A percentile compares a stretch with the other conserved stretches of the same genome.
phyloP scores from a whole-genome alignment of 1,140 invertebrate species.

The Drosophila funebris region DNA sequence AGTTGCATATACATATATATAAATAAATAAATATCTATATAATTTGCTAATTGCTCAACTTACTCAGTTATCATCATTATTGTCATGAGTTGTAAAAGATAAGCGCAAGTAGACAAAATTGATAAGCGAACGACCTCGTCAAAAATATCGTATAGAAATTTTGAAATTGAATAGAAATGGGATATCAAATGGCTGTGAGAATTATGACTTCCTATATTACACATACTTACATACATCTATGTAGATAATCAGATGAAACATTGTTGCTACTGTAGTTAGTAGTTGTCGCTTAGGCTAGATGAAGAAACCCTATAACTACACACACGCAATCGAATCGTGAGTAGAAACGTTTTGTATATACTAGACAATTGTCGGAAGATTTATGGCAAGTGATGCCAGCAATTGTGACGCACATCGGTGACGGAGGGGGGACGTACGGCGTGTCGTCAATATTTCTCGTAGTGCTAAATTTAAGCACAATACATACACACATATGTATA shows the following conservation, averaged over 20 bases:
- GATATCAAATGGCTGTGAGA: conserved; percentile 21
- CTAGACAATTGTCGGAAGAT: conserved; percentile 33
- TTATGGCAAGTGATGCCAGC: conserved; percentile 31
- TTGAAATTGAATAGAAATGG: not conserved
- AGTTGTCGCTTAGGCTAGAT: conserved; percentile 9
- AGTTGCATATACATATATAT: not conserved
- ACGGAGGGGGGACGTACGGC: not conserved
- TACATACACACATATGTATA: conserved; percentile 4
- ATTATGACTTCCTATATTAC: conserved; percentile 7
- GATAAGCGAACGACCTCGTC: conserved; percentile 39
- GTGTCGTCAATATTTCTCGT: conserved; percentile 5
- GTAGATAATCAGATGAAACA: conserved; percentile 13
- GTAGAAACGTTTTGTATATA: conserved; percentile 15
- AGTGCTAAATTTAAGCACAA: conserved; percentile 35
- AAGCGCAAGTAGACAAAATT: conserved; percentile 12
- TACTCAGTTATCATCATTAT: conserved; percentile 2
- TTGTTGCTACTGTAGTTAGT: not conserved
- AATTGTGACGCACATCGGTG: conserved; percentile 32
- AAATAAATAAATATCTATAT: too few relatives aligned
- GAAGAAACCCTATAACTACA: conserved; percentile 42
- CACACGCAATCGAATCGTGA: conserved; percentile 16
- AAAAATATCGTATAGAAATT: conserved; percentile 19
- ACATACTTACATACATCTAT: too few relatives aligned
- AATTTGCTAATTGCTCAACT: conserved; percentile 18
- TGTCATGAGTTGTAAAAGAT: conserved; percentile 6